phyloP scores from a whole-genome alignment of 2,888 invertebrate genomes.

The Onchidella celtica region DNA sequence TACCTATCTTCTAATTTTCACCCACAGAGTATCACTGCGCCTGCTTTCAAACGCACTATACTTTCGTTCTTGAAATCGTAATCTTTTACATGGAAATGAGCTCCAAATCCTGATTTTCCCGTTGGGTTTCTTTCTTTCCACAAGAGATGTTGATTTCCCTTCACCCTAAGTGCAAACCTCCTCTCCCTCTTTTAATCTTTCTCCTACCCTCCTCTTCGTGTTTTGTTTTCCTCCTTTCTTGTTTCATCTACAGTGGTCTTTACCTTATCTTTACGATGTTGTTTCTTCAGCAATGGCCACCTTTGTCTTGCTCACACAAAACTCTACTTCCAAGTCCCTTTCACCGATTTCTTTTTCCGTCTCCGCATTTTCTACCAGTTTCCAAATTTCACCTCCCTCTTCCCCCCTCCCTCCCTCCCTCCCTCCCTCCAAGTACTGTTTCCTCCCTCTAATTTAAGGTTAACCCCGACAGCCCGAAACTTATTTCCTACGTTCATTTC shows the following conservation, averaged over 20 bases:
- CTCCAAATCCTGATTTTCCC: no score
- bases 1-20: background rate
- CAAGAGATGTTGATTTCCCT: no score
- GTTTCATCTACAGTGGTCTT: background rate
- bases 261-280: background rate
- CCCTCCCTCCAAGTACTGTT: background rate
- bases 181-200: conserved; percentile 3
- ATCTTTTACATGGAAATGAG: no score
- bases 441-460: conserved; percentile 6
- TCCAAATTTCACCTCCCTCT: background rate
- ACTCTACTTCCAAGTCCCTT: background rate
- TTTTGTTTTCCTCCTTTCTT: conserved; percentile 2
- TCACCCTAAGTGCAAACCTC: background rate
- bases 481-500: conserved; percentile 35
- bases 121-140: no score
- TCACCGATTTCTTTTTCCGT: no score
- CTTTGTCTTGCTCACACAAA: background rate
- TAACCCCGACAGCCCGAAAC: background rate
- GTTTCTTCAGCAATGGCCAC: background rate
- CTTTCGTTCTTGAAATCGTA: no score
- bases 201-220: background rate
- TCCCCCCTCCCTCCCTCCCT: background rate
- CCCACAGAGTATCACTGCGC: no score
- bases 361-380: no score
- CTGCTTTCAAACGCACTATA: no score